phyloP scores from a whole-genome alignment of 2,888 invertebrate genomes.

The Drosophila greeni region DNA sequence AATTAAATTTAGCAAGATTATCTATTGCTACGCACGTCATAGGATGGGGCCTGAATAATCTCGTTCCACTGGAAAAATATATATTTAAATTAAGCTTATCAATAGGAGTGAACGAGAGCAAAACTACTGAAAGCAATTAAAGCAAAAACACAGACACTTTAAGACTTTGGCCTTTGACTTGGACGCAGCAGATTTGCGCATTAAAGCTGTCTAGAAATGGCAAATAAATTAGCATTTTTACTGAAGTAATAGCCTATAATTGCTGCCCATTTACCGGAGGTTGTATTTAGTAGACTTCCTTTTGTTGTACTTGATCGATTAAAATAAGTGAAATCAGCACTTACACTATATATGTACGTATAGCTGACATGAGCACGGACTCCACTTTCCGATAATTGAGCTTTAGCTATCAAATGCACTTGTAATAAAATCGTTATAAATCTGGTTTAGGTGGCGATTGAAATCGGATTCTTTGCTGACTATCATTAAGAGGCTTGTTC shows the following conservation, averaged over 20 bases:
- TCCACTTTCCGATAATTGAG: slow-evolving; percentile 17
- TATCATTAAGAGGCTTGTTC: neutral
- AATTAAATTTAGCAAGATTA: slow-evolving; percentile 7
- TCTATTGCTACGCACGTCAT: slow-evolving; percentile 13
- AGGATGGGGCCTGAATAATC: neutral
- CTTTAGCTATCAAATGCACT: slow-evolving; percentile 27
- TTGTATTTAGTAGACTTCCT: slow-evolving; percentile 2
- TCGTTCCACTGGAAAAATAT: neutral
- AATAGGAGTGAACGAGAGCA: slow-evolving; percentile 5
- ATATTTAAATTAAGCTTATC: slow-evolving; percentile 25
- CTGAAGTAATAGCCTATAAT: slow-evolving; percentile 7
- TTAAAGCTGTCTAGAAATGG: neutral
- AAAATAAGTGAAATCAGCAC: slow-evolving; percentile 30
- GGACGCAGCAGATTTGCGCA: slow-evolving; percentile 9
- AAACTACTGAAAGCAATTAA: neutral
- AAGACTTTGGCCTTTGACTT: slow-evolving; percentile 22
- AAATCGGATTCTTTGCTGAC: slow-evolving; percentile 7
- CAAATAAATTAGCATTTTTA: slow-evolving; percentile 2
- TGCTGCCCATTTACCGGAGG: slow-evolving; percentile 6
- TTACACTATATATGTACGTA: slow-evolving; percentile 3
- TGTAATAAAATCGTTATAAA: slow-evolving; percentile 18
- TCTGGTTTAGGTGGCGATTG: neutral
- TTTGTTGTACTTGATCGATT: slow-evolving; percentile 19
- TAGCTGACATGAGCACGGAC: slow-evolving; percentile 21
- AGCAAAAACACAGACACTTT: neutral